Conservation (phyloP, 2,113 vertebrate genomes). For the Thamnaconus septentrionalis region DNA sequence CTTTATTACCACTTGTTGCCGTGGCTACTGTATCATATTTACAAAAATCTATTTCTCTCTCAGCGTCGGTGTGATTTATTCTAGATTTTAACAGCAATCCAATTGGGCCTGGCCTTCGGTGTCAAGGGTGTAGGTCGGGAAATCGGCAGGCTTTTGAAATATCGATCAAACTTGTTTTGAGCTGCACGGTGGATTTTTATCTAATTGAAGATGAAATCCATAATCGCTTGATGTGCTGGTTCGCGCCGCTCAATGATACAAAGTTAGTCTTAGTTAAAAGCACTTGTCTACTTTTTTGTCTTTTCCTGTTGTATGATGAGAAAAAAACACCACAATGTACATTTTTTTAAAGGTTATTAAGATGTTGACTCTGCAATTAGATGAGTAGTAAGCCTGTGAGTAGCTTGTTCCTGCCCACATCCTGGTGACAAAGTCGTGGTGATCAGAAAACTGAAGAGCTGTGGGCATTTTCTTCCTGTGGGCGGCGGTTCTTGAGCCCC, state of each 20-base stretch:
- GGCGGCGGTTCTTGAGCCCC: conserved; percentile 52
- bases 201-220: too few relatives aligned
- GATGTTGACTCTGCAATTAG: too few relatives aligned
- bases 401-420: conserved; percentile 32
- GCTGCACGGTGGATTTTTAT: too few relatives aligned
- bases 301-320: too few relatives aligned
- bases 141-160: conserved; percentile 56
- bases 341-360: too few relatives aligned
- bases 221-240: too few relatives aligned
- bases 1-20: conserved; percentile 3
- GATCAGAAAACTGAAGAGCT: conserved; percentile 50
- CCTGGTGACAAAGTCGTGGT: conserved; percentile 41
- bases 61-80: conserved; percentile 41
- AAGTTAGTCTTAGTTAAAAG: too few relatives aligned
- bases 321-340: too few relatives aligned
- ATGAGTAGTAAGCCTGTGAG: neutral
- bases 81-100: conserved; percentile 56
- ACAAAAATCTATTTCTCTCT: conserved; percentile 39
- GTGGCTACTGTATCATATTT: conserved; percentile 16
- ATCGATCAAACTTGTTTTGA: conserved; percentile 30
- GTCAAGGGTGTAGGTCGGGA: conserved; percentile 55
- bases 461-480: conserved; percentile 47
- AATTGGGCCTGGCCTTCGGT: conserved; percentile 44
- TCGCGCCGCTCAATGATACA: too few relatives aligned
- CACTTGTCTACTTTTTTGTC: too few relatives aligned